Evolutionary conservation across 1,140 invertebrate species (phyloP).

Genomic region (Pantala flavescens): DNA sequence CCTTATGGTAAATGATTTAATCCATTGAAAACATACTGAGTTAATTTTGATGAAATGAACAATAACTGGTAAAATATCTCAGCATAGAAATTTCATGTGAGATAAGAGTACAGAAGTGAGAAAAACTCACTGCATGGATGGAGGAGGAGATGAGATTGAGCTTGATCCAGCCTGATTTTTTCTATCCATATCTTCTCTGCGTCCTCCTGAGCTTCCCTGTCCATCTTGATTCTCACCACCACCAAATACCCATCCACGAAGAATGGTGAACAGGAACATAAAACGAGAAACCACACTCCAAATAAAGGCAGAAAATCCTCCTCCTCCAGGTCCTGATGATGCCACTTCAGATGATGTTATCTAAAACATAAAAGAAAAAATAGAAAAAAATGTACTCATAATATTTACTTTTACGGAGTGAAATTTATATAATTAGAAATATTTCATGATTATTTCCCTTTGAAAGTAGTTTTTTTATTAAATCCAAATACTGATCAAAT

Average conservation of each 20-base stretch:
- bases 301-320: constrained; percentile 30
- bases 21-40: too few relatives aligned
- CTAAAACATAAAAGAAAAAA: not conserved
- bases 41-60: too few relatives aligned
- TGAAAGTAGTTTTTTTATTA: too few relatives aligned
- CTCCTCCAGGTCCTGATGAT: constrained; percentile 17
- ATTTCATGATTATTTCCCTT: too few relatives aligned
- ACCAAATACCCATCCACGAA: constrained; percentile 31
- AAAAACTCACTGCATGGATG: constrained; percentile 4
- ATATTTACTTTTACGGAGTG: too few relatives aligned
- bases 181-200: not conserved
- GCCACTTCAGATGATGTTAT: not conserved
- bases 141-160: not conserved
- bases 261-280: constrained; percentile 34
- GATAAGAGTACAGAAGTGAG: not conserved
- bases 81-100: too few relatives aligned
- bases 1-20: too few relatives aligned
- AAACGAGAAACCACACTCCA: constrained; percentile 37
- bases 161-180: not conserved
- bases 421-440: too few relatives aligned
- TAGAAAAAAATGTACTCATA: too few relatives aligned
- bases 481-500: too few relatives aligned
- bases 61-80: too few relatives aligned
- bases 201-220: not conserved
- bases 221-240: not conserved